phyloP scores from a whole-genome alignment of 1,140 invertebrate genomes.

The Bombus ignitus region DNA sequence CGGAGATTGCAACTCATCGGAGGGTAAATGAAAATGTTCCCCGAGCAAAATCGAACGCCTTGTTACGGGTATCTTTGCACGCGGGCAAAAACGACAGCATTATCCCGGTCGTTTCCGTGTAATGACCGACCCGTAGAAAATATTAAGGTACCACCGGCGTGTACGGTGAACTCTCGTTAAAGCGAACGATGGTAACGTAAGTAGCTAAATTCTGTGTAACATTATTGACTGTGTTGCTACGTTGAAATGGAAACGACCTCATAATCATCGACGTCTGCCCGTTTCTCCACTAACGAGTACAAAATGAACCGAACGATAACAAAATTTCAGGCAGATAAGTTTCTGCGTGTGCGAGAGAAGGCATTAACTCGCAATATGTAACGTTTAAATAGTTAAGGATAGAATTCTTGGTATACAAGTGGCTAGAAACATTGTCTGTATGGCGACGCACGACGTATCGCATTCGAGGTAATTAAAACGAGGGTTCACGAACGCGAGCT shows the following conservation, averaged over 20 bases:
- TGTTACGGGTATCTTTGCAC: not conserved
- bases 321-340: not conserved
- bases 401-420: not conserved
- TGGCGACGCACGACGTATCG: conserved; percentile 52
- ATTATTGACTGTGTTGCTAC: too few relatives aligned
- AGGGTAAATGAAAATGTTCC: conserved; percentile 8
- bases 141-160: conserved; percentile 17
- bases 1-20: not conserved
- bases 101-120: conserved; percentile 30
- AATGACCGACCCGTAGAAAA: not conserved
- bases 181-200: too few relatives aligned
- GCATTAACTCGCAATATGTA: not conserved
- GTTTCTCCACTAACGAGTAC: not conserved
- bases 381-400: not conserved
- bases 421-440: not conserved
- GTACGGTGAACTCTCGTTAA: too few relatives aligned
- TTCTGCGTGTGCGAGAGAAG: not conserved
- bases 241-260: too few relatives aligned
- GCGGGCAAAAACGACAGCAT: conserved; percentile 11
- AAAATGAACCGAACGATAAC: not conserved
- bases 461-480: conserved; percentile 63
- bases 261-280: too few relatives aligned
- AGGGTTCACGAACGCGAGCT: conserved; percentile 39
- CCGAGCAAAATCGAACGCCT: not conserved
- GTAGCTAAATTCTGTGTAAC: too few relatives aligned